Evolutionary conservation across 2,888 invertebrate species (phyloP), one percentile per base, ranked within the genome.

Genomic region (Colostygia pectinataria): DNA sequence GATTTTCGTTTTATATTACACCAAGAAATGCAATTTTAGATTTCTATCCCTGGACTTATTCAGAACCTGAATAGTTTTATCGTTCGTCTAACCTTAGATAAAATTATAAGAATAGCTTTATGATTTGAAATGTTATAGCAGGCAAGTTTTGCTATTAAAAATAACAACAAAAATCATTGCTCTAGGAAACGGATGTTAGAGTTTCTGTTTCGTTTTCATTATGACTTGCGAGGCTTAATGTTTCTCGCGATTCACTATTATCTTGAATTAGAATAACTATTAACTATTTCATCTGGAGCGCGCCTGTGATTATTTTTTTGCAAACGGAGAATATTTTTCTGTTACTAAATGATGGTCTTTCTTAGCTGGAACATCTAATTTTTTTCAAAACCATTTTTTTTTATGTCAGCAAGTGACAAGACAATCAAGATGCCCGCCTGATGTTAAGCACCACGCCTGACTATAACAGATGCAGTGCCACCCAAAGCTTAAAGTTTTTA

Each of bases 121-220:
- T 36, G 40, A 46, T 42, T 42, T 2, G n/a, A 55, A 59, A 63
- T 50, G 58, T 55, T 55, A 40, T 48, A 53, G 45, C 55, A 58
- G 40, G 58, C 37, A 40, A 37, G 46, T 60, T 69, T 57, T 72
- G 66, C 67, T 76, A 68, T 75, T 68, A 61, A 55, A 57, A 74
- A 76, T 64, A 79, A 80, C 71, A 79, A 74, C 72, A 65, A 61
- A 58, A 62, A 71, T 74, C 69, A 71, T 62, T 64, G 65, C 67
- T 58, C 67, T 74, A 76, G 83, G 84, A 84, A 87, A 74, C 84
- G 84, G 86, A 86, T 85, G 84, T 80, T 25, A 39, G 18, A 32
- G 9, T 33, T 41, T 67, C 65, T 58, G 58, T 59, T 58, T 42
- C 29, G 40, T 48, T 61, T 57, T 55, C 53, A 51, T 38, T 37